Percentiles rank a stretch among this genome's conserved stretches.
Conservation (phyloP, 2,888 invertebrate species). For the Dryococelus australis region DNA sequence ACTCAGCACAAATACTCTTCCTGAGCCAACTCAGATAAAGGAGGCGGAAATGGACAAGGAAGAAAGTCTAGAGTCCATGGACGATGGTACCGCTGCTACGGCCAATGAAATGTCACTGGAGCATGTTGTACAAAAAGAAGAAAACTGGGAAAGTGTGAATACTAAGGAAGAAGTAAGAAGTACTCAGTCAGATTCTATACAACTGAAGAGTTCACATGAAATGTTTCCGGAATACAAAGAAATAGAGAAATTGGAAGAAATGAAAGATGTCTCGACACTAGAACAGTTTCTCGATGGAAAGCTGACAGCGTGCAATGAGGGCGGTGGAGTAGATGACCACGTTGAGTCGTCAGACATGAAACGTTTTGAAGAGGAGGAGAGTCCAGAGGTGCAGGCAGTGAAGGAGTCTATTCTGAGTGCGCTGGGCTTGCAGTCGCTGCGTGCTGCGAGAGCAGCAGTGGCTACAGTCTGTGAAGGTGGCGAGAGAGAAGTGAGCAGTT, state of each 20-base stretch:
- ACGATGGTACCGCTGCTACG: not conserved
- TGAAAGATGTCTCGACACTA: not conserved
- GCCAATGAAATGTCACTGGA: not conserved
- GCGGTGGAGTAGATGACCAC: not conserved
- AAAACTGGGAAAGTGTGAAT: not conserved
- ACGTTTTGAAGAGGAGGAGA: conserved; percentile 53
- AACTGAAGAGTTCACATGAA: not conserved
- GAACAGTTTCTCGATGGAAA: not conserved
- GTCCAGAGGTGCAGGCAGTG: conserved; percentile 70
- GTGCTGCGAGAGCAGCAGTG: conserved; percentile 62
- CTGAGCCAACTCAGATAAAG: not conserved
- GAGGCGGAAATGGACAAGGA: not conserved
- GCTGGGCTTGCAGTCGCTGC: conserved; percentile 72
- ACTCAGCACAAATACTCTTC: not conserved
- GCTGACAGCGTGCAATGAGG: not conserved
- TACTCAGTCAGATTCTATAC: not conserved
- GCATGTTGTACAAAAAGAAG: not conserved
- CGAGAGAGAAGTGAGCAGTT: conserved; percentile 56
- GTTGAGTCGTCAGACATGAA: not conserved
- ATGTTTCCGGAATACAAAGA: not conserved
- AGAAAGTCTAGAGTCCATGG: not conserved
- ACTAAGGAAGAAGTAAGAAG: not conserved
- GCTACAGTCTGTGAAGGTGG: conserved; percentile 49
- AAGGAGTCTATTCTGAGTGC: conserved; percentile 79
- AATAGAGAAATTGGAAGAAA: not conserved